These are phyloP conservation scores for Prionace glauca DNA, from an alignment of 2,797 vertebrate genomes.

Conservation along the genomic window DNA sequence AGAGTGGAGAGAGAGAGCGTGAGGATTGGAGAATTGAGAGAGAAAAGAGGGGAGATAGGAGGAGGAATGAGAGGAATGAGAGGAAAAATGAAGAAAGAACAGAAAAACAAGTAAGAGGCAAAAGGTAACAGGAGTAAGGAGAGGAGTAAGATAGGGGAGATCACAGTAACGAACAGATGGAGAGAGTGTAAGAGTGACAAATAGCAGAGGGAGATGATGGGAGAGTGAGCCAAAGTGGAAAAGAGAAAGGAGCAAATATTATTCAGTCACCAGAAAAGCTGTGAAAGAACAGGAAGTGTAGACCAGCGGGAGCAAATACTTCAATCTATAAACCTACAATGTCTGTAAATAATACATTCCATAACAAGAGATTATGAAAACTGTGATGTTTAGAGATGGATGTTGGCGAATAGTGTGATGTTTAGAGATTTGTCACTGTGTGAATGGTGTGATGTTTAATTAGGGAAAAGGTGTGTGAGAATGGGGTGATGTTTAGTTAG, in stretches of 20 bases:
- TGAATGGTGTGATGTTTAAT: too few relatives aligned
- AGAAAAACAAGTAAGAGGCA: slow-evolving; percentile 23
- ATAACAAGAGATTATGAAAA: too few relatives aligned
- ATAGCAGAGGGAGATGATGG: neutral
- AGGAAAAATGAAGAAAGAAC: neutral
- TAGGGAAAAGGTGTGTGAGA: neutral
- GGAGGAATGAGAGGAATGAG: slow-evolving; percentile 29
- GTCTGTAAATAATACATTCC: too few relatives aligned
- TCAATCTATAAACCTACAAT: too few relatives aligned
- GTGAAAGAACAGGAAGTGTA: too few relatives aligned
- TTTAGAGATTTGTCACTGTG: too few relatives aligned
- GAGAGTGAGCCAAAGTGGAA: slow-evolving; percentile 10
- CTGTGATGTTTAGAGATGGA: too few relatives aligned
- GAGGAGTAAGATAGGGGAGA: neutral
- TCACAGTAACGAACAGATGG: neutral
- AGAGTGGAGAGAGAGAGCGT: slow-evolving; percentile 26
- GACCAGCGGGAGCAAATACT: neutral
- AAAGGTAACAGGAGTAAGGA: neutral
- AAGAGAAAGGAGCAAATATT: neutral
- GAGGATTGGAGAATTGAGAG: neutral
- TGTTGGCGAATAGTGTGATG: too few relatives aligned
- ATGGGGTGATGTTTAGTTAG: neutral
- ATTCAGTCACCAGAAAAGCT: neutral
- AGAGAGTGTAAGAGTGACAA: too few relatives aligned
- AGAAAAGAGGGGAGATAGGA: neutral